phyloP scores from a whole-genome alignment of 2,888 invertebrate genomes.

The Acanthopleura granulata region DNA sequence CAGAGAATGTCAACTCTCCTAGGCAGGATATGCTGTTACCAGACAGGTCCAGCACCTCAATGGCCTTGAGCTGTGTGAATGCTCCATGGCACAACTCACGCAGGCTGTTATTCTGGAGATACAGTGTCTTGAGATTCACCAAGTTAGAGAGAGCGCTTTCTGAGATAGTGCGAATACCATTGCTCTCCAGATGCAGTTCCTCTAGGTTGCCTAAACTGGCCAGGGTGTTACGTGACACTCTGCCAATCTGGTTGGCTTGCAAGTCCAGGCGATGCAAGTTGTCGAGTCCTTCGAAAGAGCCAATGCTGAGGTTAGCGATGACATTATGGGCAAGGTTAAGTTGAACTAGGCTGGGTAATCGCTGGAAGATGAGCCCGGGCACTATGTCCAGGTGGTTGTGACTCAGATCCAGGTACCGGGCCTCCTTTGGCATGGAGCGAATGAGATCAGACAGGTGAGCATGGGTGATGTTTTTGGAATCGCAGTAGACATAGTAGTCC shows the following conservation, averaged over 20 bases:
- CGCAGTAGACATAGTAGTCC: slow-evolving; percentile 48
- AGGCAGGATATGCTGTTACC: neutral
- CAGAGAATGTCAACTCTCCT: slow-evolving; percentile 31
- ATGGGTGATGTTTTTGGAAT: slow-evolving; percentile 35
- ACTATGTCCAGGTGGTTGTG: slow-evolving; percentile 34
- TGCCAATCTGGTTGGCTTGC: slow-evolving; percentile 34
- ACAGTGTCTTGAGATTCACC: slow-evolving; percentile 3
- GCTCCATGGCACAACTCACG: slow-evolving; percentile 10
- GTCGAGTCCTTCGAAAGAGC: slow-evolving; percentile 34
- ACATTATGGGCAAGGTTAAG: slow-evolving; percentile 37
- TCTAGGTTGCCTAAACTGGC: slow-evolving; percentile 16
- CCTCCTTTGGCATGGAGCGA: slow-evolving; percentile 33
- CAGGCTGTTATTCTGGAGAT: slow-evolving; percentile 12
- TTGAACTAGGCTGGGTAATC: slow-evolving; percentile 26
- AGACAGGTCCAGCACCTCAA: slow-evolving; percentile 11
- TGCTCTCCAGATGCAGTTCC: slow-evolving; percentile 21
- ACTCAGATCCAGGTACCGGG: slow-evolving; percentile 50
- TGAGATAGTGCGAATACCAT: slow-evolving; percentile 17
- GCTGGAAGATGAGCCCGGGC: slow-evolving; percentile 25
- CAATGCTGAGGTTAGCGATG: slow-evolving; percentile 25
- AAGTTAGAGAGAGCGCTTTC: neutral
- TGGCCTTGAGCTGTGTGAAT: slow-evolving; percentile 15
- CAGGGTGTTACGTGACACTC: slow-evolving; percentile 8
- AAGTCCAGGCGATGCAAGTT: slow-evolving; percentile 37
- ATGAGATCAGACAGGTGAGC: slow-evolving; percentile 31